Evolutionary conservation across 2,113 vertebrate genomes (phyloP).

Genomic region (Proteles cristata): DNA sequence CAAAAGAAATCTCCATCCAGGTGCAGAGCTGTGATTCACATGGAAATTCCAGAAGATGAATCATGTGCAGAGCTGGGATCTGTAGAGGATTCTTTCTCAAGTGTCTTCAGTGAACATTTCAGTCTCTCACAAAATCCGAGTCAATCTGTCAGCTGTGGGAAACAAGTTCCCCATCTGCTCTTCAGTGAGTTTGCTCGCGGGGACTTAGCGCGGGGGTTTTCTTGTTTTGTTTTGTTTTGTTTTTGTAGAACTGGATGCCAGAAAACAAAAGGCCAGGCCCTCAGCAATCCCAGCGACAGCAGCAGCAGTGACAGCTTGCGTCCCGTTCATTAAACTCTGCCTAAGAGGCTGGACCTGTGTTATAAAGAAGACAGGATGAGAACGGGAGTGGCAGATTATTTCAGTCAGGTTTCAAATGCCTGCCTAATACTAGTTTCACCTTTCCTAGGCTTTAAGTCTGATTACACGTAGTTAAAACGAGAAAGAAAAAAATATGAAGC

Average conservation of each 20-base stretch:
- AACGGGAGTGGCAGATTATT: background rate
- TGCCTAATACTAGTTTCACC: too few species aligned
- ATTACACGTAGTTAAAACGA: background rate
- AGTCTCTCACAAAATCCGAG: conserved; percentile 70
- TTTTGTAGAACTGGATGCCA: conserved; percentile 42
- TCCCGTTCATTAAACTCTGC: conserved; percentile 87
- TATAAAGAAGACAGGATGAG: background rate
- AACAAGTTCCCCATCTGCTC: conserved; percentile 67
- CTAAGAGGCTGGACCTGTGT: conserved; percentile 92
- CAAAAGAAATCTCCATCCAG: conserved; percentile 78
- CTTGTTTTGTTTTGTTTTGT: background rate
- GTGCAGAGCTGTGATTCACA: conserved; percentile 82
- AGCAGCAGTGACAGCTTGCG: background rate
- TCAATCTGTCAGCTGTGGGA: conserved; percentile 76
- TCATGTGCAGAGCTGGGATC: conserved; percentile 73
- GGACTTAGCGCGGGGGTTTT: background rate
- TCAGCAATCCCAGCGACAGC: conserved; percentile 9
- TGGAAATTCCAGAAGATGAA: conserved; percentile 83
- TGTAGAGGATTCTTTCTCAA: conserved; percentile 70
- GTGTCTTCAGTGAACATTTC: conserved; percentile 74
- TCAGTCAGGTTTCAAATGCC: background rate
- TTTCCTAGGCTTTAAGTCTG: background rate
- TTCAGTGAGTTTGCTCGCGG: conserved; percentile 46
- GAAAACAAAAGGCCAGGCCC: conserved; percentile 57
- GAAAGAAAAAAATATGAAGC: background rate